Evolutionary conservation across 1,140 invertebrate genomes (phyloP).

Genomic region (Apocrypta bakeri): DNA sequence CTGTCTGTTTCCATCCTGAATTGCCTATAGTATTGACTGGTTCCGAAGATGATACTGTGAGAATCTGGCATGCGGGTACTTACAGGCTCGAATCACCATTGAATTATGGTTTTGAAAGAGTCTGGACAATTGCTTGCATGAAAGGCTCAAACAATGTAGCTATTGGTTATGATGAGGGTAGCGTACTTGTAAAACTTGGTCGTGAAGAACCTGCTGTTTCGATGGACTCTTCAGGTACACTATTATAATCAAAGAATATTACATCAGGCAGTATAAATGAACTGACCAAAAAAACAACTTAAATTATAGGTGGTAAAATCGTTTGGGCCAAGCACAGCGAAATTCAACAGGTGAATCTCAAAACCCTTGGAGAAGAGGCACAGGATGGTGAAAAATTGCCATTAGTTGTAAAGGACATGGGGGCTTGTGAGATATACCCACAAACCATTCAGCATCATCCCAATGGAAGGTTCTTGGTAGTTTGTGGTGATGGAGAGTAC

Average conservation of each 20-base stretch:
- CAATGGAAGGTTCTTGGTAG: conserved; percentile 98
- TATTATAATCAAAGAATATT: not conserved
- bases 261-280: no score
- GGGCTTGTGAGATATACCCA: conserved; percentile 99
- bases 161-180: conserved; percentile 98
- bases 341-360: conserved; percentile 97
- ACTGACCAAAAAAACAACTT: no score
- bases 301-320: conserved; percentile 90
- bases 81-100: conserved; percentile 96
- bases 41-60: conserved; percentile 95
- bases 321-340: conserved; percentile 99
- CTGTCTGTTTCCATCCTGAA: conserved; percentile 96
- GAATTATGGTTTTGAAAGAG: conserved; percentile 98
- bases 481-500: conserved; percentile 99
- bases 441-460: conserved; percentile 99
- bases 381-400: conserved; percentile 82
- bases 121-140: conserved; percentile 97
- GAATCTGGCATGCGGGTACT: conserved; percentile 98
- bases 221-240: conserved; percentile 89
- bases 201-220: conserved; percentile 99
- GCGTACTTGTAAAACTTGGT: conserved; percentile 97
- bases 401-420: conserved; percentile 98
- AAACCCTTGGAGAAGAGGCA: conserved; percentile 84
- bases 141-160: conserved; percentile 98
- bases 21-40: conserved; percentile 97